Evolutionary conservation across 2,888 invertebrate genomes (phyloP), one percentile per base, ranked within the genome.

Genomic region (Merodon equestris): DNA sequence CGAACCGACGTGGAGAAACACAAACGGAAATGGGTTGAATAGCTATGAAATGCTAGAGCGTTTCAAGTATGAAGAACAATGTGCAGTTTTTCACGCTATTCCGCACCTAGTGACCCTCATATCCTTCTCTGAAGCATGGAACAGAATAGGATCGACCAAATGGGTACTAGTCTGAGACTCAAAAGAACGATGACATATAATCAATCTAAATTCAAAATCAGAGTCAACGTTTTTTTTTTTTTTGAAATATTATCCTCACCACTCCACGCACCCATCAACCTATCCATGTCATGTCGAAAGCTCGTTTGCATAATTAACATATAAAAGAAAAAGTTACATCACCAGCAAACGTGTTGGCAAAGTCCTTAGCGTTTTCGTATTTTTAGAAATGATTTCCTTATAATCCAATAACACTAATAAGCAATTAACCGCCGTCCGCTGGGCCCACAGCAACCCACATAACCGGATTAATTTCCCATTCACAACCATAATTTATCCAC

Each of bases 311-410:
- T 58, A 47, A 58, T 58, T 58, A 58, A 58, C 27, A 27, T 7
- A 27, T 27, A 27, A 27, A 27, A 27, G 27, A 7, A 27, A 27
- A 27, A 7, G 7, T 53, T 54, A 54, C 42, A 54, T 54, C 54
- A 54, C 13, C 54, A 17, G n/a, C 54, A 15, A 38, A n/a, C 38
- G 17, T 42, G 42, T 18, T 54, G 5, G 42, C 19, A 27, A 47
- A 17, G 17, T 19, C 36, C 34, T 47, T 57, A 15, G 45, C 12
- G 44, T 36, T 17, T 48, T n/a, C 17, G 50, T 61, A 50, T 50
- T 61, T 61, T 50, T 50, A 61, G 61, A 61, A 50, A 50, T 50
- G 40, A 48, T 40, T 44, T 60, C 9, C 38, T 18, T 17, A 50
- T 15, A 48, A 14, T 50, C 40, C 14, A 36, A 48, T 61, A 50